A percentile compares a stretch with the other conserved stretches of the same genome.
Conservation (phyloP, 1,140 invertebrate genomes). For the Sitodiplosis mosellana region DNA sequence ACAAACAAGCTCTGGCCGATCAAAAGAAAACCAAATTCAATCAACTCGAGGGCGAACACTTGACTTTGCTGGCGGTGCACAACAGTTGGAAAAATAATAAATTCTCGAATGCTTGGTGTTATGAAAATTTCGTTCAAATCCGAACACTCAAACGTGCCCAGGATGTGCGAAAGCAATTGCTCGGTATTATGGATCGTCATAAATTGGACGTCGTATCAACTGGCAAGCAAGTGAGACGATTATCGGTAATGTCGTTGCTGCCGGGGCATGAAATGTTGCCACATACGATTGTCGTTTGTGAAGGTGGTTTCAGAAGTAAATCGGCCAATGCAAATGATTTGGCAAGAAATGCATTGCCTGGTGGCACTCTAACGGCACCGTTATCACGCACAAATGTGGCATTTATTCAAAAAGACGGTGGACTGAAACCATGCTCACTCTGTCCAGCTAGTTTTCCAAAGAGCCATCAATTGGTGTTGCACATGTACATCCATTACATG, state of each 20-base stretch:
- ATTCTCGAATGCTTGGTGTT: conserved; percentile 98
- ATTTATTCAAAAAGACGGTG: conserved; percentile 39
- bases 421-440: conserved; percentile 63
- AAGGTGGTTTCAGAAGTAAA: conserved; percentile 19
- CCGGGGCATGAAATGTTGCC: conserved; percentile 7
- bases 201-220: conserved; percentile 95
- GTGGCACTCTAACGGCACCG: background rate
- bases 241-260: too few species aligned
- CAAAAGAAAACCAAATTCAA: conserved; percentile 99
- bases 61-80: conserved; percentile 94
- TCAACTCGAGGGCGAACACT: conserved; percentile 94
- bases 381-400: background rate
- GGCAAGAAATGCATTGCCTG: background rate
- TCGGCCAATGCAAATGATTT: conserved; percentile 14
- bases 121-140: conserved; percentile 98
- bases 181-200: conserved; percentile 97
- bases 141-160: conserved; percentile 91
- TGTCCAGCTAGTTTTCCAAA: conserved; percentile 84
- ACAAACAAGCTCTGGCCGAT: conserved; percentile 95
- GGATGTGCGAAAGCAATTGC: conserved; percentile 93
- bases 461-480: conserved; percentile 71
- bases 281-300: conserved; percentile 18
- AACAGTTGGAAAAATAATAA: conserved; percentile 99
- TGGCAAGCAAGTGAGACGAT: conserved; percentile 37
- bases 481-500: conserved; percentile 92